Conservation (phyloP, 2,888 invertebrate genomes). For the Hyposoter dolosus region DNA sequence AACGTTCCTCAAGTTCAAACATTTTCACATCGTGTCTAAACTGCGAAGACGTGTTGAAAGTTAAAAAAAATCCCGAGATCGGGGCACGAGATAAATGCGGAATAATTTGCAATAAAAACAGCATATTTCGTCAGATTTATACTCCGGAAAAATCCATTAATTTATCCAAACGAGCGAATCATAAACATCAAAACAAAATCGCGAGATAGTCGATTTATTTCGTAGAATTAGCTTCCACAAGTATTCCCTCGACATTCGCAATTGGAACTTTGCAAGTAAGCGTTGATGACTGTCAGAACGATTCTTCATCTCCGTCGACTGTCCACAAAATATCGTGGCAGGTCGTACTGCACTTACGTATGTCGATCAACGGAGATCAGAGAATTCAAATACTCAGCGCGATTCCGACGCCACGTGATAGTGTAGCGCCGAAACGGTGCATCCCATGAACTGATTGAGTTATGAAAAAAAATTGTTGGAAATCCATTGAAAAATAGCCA, state of each 20-base stretch:
- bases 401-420: constrained; percentile 17
- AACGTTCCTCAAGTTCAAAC: neutral
- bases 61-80: constrained; percentile 34
- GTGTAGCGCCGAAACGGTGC: neutral
- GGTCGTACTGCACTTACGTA: constrained; percentile 45
- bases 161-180: neutral
- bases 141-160: neutral
- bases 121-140: constrained; percentile 43
- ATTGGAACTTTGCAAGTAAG: constrained; percentile 33
- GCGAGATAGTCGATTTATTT: neutral
- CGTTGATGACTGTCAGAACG: constrained; percentile 70
- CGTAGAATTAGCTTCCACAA: too few relatives aligned
- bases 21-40: neutral
- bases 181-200: neutral
- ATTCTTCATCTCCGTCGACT: constrained; percentile 66
- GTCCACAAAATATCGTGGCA: constrained; percentile 71
- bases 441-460: constrained; percentile 13
- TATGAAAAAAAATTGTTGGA: constrained; percentile 52
- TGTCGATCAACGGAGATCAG: constrained; percentile 11
- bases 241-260: neutral
- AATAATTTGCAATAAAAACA: constrained; percentile 47
- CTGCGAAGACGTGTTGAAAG: neutral
- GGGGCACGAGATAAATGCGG: constrained; percentile 39
- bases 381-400: constrained; percentile 24
- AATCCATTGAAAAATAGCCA: constrained; percentile 26